Evolutionary conservation across 2,113 vertebrate genomes (phyloP), one percentile per base, ranked within the genome.

Genomic region (Elaphurus davidianus): DNA sequence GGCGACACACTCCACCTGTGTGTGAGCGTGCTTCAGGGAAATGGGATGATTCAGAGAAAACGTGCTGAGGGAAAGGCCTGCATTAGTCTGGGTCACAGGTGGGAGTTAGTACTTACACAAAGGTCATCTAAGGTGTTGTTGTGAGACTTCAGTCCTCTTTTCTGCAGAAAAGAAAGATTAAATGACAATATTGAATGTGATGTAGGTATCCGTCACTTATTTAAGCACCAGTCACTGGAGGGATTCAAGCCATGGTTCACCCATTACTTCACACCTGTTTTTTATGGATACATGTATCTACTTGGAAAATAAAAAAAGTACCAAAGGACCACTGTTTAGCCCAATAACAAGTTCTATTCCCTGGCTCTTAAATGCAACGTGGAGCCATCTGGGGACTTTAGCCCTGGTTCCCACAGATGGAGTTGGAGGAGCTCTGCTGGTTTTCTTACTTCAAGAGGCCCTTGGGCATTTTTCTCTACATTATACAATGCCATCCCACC

Each of bases 21-120:
- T 21, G 3, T 25, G 74, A 71, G n/a, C 5, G 7, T 0, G 16
- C 27, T 23, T 94, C 30, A 47, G 60, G n/a, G 7, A 64, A 54
- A 76, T 10, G 25, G 1, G 5, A 79, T 6, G 28, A 30, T 55
- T 59, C 1, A n/a, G 57, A 62, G 25, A n/a, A 59, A n/a, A 59
- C 1, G 2, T 19, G 33, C 14, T 0, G 0, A 57, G 57, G 12
- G 13, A 45, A 47, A 50, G 30, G 47, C 14, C 40, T 6, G 23
- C 2, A 0, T 27, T 52, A n/a, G 57, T 59, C 13, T 59, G 43
- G 47, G 27, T 50, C 23, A 40, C 1, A 60, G 71, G 11, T 12
- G 16, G n/a, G 27, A 52, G 23, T 52, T 81, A 17, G 12, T 94
- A 97, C 98, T 98, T 95, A 97, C 98, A n/a, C 3, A 36, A 2